A percentile compares a stretch with the other conserved stretches of the same genome.
phyloP scores from a whole-genome alignment of 2,888 invertebrate species.

The Lacanobia wlatinum region DNA sequence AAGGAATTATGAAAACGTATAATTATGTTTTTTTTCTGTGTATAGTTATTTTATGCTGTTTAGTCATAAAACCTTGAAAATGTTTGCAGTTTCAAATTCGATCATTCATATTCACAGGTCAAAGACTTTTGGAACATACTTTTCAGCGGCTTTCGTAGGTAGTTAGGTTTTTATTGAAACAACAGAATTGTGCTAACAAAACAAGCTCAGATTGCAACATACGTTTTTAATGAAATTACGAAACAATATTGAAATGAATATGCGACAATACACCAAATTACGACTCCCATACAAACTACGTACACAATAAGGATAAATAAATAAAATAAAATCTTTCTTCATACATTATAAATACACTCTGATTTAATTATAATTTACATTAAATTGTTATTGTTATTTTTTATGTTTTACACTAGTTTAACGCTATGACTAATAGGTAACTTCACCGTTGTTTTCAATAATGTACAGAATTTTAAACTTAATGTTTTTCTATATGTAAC shows the following conservation, averaged over 20 bases:
- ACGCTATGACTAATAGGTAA: slow-evolving; percentile 84
- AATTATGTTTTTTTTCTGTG: slow-evolving; percentile 10
- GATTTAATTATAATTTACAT: slow-evolving; percentile 69
- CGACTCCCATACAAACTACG: slow-evolving; percentile 60
- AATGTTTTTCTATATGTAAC: slow-evolving; percentile 53
- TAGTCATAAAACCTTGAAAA: slow-evolving; percentile 7
- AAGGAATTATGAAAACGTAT: not conserved
- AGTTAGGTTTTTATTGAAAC: slow-evolving; percentile 5
- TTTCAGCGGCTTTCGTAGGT: not conserved
- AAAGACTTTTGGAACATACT: not conserved
- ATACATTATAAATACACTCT: slow-evolving; percentile 84
- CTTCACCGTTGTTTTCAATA: slow-evolving; percentile 80
- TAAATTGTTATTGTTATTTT: slow-evolving; percentile 57
- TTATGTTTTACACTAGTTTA: slow-evolving; percentile 48
- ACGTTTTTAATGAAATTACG: slow-evolving; percentile 29
- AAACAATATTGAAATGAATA: slow-evolving; percentile 49
- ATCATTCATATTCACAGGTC: slow-evolving; percentile 17
- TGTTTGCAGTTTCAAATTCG: not conserved
- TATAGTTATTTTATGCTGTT: slow-evolving; percentile 2
- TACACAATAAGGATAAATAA: slow-evolving; percentile 77
- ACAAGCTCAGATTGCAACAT: slow-evolving; percentile 50
- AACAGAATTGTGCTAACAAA: slow-evolving; percentile 35
- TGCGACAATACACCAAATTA: slow-evolving; percentile 48
- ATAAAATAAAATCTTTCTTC: slow-evolving; percentile 79
- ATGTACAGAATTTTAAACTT: slow-evolving; percentile 72